Percentiles rank a stretch among this genome's conserved stretches.
Conservation (phyloP, 2,797 vertebrate species). For the Varecia variegata region DNA sequence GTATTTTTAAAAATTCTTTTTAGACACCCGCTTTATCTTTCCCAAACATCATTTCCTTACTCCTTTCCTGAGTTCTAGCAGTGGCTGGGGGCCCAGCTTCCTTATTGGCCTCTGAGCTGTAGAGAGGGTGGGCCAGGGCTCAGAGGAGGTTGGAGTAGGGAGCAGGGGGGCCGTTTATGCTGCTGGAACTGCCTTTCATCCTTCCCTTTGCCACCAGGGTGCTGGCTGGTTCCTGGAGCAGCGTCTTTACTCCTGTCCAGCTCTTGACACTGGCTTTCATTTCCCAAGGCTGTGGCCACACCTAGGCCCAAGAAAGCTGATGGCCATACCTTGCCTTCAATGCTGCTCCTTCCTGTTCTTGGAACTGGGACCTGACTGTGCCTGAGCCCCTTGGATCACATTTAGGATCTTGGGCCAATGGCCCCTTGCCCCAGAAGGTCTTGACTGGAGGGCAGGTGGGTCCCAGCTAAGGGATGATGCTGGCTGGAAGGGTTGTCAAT, state of each 20-base stretch:
- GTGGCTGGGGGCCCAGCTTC: constrained; percentile 69
- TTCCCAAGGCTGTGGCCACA: not conserved
- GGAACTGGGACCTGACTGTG: constrained; percentile 12
- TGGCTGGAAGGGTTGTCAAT: constrained; percentile 19
- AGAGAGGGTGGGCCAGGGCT: constrained; percentile 61
- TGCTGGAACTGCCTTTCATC: constrained; percentile 63
- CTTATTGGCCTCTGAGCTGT: constrained; percentile 70
- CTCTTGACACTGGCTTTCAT: constrained; percentile 17
- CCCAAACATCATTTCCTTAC: constrained; percentile 91
- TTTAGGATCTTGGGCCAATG: constrained; percentile 25
- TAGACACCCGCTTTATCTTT: constrained; percentile 89
- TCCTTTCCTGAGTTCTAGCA: constrained; percentile 80
- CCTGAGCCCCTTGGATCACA: constrained; percentile 50
- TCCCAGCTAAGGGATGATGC: constrained; percentile 44
- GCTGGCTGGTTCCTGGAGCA: constrained; percentile 54
- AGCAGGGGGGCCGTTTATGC: constrained; percentile 63
- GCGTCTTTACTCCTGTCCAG: constrained; percentile 26
- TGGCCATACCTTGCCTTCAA: not conserved
- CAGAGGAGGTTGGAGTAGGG: constrained; percentile 65
- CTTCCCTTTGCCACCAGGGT: constrained; percentile 54
- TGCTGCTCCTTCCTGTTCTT: not conserved
- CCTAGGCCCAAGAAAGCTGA: not conserved
- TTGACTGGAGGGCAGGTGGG: constrained; percentile 38
- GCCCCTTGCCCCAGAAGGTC: not conserved
- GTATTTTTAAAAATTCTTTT: constrained; percentile 78